These are phyloP conservation scores for Campoletis sonorensis DNA, from an alignment of 1,140 invertebrate species.

Conservation along the genomic window DNA sequence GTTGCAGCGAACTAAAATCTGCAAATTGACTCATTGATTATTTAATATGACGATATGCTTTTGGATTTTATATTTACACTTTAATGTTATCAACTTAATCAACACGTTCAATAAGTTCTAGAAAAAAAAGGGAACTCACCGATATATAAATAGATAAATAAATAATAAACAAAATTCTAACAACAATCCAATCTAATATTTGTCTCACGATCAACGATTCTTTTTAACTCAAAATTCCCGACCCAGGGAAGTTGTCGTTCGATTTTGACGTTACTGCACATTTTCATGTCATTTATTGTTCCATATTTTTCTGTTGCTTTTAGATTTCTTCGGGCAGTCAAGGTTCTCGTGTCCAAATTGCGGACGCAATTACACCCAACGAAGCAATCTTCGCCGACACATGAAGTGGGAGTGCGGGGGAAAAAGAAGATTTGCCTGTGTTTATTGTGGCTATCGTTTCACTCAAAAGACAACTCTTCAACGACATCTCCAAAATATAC, in stretches of 20 bases:
- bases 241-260: too few relatives aligned
- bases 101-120: background rate
- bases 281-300: constrained; percentile 5
- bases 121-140: background rate
- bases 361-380: constrained; percentile 64
- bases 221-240: too few relatives aligned
- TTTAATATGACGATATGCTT: background rate
- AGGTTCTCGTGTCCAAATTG: constrained; percentile 63
- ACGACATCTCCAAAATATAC: constrained; percentile 61
- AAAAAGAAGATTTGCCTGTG: constrained; percentile 67
- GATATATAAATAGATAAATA: background rate
- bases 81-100: background rate
- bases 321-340: constrained; percentile 49
- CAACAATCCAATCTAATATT: too few relatives aligned
- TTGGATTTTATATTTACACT: background rate
- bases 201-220: too few relatives aligned
- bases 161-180: too few relatives aligned
- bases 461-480: constrained; percentile 71
- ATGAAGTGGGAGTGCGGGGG: constrained; percentile 72
- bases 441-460: constrained; percentile 67
- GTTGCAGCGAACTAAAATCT: background rate
- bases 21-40: background rate
- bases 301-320: background rate
- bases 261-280: too few relatives aligned
- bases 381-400: constrained; percentile 68